Evolutionary conservation across 2,113 vertebrate genomes (phyloP), one percentile per base, ranked within the genome.

Genomic region (Martes martes): DNA sequence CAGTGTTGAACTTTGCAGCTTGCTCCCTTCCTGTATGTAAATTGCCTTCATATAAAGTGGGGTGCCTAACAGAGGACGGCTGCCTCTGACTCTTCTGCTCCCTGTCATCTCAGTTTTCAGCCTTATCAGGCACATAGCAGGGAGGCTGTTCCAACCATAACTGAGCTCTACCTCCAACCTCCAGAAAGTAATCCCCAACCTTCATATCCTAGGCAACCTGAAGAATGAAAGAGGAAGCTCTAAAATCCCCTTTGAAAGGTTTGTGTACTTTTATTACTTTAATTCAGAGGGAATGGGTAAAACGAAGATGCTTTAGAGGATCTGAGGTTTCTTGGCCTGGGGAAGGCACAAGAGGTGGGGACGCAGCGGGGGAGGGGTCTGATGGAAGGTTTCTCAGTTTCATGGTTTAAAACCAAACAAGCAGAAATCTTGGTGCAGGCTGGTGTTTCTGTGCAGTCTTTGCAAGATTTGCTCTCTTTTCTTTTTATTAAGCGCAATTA

Each of bases 181-280:
- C 90, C 61, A 89, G 69, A 91, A 95, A 93, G 36, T 78, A 93
- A 63, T 61, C 59, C 86, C 78, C 52, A 83, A n/a, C 4, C 69
- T 74, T 78, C 79, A 39, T 47, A 86, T 83, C 13, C 67, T 15
- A 86, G 52, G 73, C 89, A 36, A 45, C 71, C 85, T 87, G 94
- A 89, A 97, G 88, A 92, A 99, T 98, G 99, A 98, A 98, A 97
- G 98, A 98, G 78, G 98, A 98, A 61, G 95, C 98, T 87, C 96
- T 98, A 87, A 98, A 98, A 91, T 98, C 99, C 59, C 98, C 99
- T 5, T 97, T 99, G 67, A 99, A 98, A 99, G 99, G 99, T 99
- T 97, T 13, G 99, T 98, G 95, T 97, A 73, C 16, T 94, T 97
- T 96, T 89, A 81, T 82, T 93, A 80, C 84, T 63, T 0, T 45